Base-by-base conservation (phyloP, 2,888 invertebrate genomes). In the Podotricha telesiphe region DNA sequence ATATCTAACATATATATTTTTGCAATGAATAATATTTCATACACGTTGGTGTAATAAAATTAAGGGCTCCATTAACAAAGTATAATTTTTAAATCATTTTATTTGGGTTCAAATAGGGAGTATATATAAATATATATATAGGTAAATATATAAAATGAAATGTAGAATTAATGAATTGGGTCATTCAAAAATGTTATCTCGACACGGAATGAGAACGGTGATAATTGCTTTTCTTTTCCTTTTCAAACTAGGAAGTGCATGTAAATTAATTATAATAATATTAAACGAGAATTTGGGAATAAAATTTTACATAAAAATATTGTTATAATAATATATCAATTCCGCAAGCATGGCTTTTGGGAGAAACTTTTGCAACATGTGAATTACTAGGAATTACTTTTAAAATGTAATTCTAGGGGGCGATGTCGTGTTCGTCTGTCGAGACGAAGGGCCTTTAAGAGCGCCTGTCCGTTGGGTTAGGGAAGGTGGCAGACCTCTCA, bases 381-480 rank as follows among this genome's bases (percentile, higher is more conserved):
- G 5, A 17, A 34, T 34, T 55, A 34, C 34, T 34, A 11, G 53
- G 8, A n/a, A 34, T 17, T 34, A 34, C 17, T 55, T 34, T 34
- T 17, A 34, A 61, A 17, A 34, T 62, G 22, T 73, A 42, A 65
- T 58, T 79, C 1, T 83, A 98, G 98, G 97, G 86, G 96, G 97
- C 51, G 98, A 98, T 87, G 98, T 98, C 48, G 97, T 98, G 45
- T 97, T 98, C 94, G 96, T 96, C 88, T 99, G 99, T 83, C 96
- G 98, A 75, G 98, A 98, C 80, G 97, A 97, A 87, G 97, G 98
- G n/a, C 94, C 94, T 0, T 84, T 94, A 0, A 94, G 98, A 66
- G 96, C 96, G 3, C 94, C 94, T 63, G 97, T 98, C 6, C 94
- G 94, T 45, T 97, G 97, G 96, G 82, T 94, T 0, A 94, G 96